A percentile compares a stretch with the other conserved stretches of the same genome.
These are phyloP conservation scores for Phragmatobia fuliginosa DNA, from an alignment of 2,888 invertebrate genomes.

Conservation along the genomic window DNA sequence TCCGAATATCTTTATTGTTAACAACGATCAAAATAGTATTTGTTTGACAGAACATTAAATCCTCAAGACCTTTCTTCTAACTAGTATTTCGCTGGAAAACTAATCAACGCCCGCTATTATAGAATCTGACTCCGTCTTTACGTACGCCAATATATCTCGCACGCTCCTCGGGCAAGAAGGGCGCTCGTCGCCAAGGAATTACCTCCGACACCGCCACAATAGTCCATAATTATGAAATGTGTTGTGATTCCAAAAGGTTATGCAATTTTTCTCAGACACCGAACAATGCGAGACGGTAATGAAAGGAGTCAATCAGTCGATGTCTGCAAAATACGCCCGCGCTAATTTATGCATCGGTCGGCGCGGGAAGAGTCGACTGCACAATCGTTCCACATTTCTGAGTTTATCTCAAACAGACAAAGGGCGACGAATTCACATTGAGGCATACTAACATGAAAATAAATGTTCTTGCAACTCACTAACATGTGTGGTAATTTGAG, in stretches of 20 bases:
- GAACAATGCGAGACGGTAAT: constrained; percentile 83
- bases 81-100: constrained; percentile 79
- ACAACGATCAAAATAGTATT: constrained; percentile 53
- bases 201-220: constrained; percentile 82
- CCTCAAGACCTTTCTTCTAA: constrained; percentile 73
- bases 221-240: constrained; percentile 87
- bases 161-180: constrained; percentile 68
- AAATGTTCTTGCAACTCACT: constrained; percentile 17
- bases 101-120: constrained; percentile 80
- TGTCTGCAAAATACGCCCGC: constrained; percentile 77
- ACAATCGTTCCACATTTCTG: constrained; percentile 56
- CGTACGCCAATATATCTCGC: constrained; percentile 73
- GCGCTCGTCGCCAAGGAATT: constrained; percentile 74
- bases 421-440: constrained; percentile 63
- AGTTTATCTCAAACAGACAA: constrained; percentile 68
- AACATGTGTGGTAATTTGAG: constrained; percentile 33
- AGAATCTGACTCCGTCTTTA: constrained; percentile 67
- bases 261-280: constrained; percentile 79
- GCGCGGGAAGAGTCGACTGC: constrained; percentile 49
- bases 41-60: constrained; percentile 68
- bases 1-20: constrained; percentile 40
- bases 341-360: constrained; percentile 78
- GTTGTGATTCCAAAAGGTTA: constrained; percentile 81
- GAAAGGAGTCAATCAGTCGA: constrained; percentile 86
- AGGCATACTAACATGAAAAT: constrained; percentile 8